phyloP scores from a whole-genome alignment of 2,888 invertebrate species.

The Agriopis marginaria region DNA sequence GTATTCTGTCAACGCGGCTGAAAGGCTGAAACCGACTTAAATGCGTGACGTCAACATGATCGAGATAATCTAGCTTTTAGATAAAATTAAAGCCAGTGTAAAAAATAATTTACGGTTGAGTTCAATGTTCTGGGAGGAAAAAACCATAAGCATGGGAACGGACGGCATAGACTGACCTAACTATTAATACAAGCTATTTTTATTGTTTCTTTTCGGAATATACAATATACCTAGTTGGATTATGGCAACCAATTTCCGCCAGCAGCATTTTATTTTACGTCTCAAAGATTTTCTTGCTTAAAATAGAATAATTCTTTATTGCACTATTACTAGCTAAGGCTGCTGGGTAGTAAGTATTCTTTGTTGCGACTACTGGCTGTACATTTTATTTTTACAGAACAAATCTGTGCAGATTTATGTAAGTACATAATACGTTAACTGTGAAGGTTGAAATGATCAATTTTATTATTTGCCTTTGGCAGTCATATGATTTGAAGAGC shows the following conservation, averaged over 20 bases:
- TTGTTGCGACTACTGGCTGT: background rate
- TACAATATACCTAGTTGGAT: background rate
- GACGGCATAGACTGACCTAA: slow-evolving; percentile 1
- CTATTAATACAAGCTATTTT: slow-evolving; percentile 15
- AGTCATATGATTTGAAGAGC: slow-evolving; percentile 1
- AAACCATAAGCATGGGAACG: slow-evolving; percentile 32
- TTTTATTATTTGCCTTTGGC: slow-evolving; percentile 14
- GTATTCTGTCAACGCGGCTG: slow-evolving; percentile 70
- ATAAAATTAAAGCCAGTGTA: slow-evolving; percentile 58
- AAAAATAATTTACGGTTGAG: slow-evolving; percentile 31
- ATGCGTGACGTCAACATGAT: slow-evolving; percentile 68
- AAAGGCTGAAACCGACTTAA: slow-evolving; percentile 69
- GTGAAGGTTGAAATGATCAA: slow-evolving; percentile 14
- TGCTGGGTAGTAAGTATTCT: too few species aligned
- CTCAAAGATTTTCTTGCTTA: background rate
- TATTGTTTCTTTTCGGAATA: slow-evolving; percentile 13
- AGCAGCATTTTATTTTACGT: background rate
- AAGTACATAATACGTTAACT: slow-evolving; percentile 6
- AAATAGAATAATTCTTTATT: background rate
- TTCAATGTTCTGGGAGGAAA: slow-evolving; percentile 30
- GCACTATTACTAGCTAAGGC: background rate
- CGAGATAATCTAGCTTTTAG: slow-evolving; percentile 71
- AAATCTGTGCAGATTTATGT: background rate
- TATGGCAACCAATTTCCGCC: background rate
- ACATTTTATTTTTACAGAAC: background rate